A percentile compares a stretch with the other conserved stretches of the same genome.
These are phyloP conservation scores for Poeciliopsis occidentalis DNA, from an alignment of 2,113 vertebrate genomes.

Conservation along the genomic window DNA sequence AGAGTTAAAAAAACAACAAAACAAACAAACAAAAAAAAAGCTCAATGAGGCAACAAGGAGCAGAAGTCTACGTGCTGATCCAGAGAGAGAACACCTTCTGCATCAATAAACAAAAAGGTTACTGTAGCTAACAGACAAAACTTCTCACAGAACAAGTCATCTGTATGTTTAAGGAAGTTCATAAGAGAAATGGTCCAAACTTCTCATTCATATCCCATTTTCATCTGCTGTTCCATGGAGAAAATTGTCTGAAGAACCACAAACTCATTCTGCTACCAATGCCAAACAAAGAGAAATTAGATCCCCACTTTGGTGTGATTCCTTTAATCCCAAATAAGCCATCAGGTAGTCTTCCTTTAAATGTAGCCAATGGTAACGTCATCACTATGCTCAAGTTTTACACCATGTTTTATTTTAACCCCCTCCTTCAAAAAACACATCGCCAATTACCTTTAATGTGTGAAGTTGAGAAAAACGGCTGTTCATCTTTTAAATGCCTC, in stretches of 20 bases:
- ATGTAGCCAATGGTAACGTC: too few relatives aligned
- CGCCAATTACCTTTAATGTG: neutral
- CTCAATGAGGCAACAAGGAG: conserved; percentile 1
- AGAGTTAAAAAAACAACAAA: conserved; percentile 7
- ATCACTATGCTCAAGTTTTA: too few relatives aligned
- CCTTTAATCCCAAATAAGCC: too few relatives aligned
- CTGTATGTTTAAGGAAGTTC: neutral
- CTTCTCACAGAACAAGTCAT: neutral
- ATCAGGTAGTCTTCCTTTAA: too few relatives aligned
- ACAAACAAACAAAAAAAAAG: neutral
- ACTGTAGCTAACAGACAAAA: neutral
- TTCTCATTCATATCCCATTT: neutral
- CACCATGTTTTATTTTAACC: too few relatives aligned
- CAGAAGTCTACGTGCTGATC: neutral
- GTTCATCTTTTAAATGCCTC: conserved; percentile 24
- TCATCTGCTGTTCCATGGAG: too few relatives aligned
- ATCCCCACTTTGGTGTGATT: too few relatives aligned
- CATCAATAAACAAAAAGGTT: neutral
- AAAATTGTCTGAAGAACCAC: too few relatives aligned
- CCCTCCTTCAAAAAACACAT: neutral
- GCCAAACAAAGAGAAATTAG: too few relatives aligned
- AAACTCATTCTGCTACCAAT: too few relatives aligned
- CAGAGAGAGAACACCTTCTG: conserved; percentile 16
- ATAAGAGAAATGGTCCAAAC: neutral
- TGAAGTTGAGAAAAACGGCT: neutral